A percentile compares a stretch with the other conserved stretches of the same genome.
These are phyloP conservation scores for Phyllotreta cruciferae DNA, from an alignment of 2,888 invertebrate species.

Conservation along the genomic window DNA sequence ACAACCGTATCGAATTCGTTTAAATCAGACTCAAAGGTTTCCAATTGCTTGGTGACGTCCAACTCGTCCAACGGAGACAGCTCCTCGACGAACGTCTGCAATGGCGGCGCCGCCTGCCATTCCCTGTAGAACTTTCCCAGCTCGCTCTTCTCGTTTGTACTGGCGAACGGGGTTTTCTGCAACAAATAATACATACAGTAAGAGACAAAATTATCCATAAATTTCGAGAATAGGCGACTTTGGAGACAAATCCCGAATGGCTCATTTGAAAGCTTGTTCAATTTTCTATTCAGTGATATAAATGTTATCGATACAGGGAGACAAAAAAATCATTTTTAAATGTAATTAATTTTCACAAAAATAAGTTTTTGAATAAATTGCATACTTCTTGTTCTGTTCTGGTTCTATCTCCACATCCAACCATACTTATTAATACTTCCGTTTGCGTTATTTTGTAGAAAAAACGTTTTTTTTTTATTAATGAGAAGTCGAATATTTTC, in stretches of 20 bases:
- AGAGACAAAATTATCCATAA: conserved; percentile 6
- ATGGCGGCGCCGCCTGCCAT: conserved; percentile 71
- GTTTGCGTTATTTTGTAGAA: no score
- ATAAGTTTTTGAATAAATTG: no score
- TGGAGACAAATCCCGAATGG: no score
- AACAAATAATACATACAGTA: conserved; percentile 49
- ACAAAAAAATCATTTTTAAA: neutral
- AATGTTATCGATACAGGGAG: no score
- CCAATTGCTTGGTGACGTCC: conserved; percentile 71
- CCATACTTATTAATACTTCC: no score
- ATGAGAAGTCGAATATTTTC: no score
- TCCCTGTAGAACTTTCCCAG: conserved; percentile 81
- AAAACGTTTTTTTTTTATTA: no score
- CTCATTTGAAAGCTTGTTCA: no score
- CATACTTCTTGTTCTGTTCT: no score
- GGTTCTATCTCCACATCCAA: no score
- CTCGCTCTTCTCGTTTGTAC: conserved; percentile 74
- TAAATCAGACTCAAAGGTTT: conserved; percentile 76
- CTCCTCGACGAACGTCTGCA: conserved; percentile 62
- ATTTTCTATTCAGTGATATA: no score
- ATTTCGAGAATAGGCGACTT: neutral
- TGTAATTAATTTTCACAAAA: no score
- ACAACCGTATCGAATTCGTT: conserved; percentile 50
- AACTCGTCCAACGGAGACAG: conserved; percentile 65
- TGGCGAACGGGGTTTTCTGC: conserved; percentile 83